These are phyloP conservation scores for Dendropsophus ebraccatus DNA, from an alignment of 2,113 vertebrate genomes.

Conservation along the genomic window DNA sequence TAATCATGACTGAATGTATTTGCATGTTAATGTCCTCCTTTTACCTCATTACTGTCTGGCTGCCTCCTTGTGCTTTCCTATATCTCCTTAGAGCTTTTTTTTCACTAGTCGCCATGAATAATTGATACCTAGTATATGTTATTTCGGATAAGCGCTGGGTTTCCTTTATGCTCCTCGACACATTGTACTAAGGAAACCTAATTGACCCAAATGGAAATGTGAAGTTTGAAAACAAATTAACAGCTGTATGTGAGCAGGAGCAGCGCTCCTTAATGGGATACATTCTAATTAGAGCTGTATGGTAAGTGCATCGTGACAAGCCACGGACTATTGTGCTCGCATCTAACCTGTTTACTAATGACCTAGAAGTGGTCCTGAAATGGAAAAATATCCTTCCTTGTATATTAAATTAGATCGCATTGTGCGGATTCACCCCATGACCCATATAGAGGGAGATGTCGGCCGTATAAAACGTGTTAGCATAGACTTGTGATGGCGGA, in stretches of 20 bases:
- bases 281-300: not conserved
- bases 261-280: slow-evolving; percentile 20
- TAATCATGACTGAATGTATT: not conserved
- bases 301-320: slow-evolving; percentile 11
- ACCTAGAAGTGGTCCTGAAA: not conserved
- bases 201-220: slow-evolving; percentile 13
- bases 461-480: not conserved
- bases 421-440: not conserved
- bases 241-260: not conserved
- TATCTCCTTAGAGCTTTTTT: not conserved
- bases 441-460: not conserved
- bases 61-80: not conserved
- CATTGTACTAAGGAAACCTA: not conserved
- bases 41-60: no score
- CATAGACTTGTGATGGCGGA: not conserved
- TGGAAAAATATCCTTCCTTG: not conserved
- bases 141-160: not conserved
- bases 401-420: not conserved
- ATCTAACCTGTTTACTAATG: slow-evolving; percentile 28
- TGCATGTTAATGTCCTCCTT: not conserved
- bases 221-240: not conserved
- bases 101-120: not conserved
- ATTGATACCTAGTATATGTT: not conserved
- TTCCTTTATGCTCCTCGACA: not conserved
- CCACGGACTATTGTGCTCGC: not conserved